Percentiles rank a stretch among this genome's conserved stretches.
phyloP scores from a whole-genome alignment of 2,888 invertebrate genomes.

The Cheilosia pagana region DNA sequence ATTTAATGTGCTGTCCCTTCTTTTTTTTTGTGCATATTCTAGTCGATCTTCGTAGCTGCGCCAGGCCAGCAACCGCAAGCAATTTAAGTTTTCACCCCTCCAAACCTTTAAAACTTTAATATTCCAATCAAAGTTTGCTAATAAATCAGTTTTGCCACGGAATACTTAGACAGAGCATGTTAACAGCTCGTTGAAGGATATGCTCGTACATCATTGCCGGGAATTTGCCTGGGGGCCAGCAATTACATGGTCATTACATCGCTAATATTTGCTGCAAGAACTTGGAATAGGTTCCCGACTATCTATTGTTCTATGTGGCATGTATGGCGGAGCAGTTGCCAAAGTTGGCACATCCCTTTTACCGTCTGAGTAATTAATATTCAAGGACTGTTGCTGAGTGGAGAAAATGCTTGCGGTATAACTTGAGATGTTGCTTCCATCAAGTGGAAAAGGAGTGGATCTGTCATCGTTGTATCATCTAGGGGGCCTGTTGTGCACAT shows the following conservation, averaged over 20 bases:
- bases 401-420: slow-evolving; percentile 18
- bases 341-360: slow-evolving; percentile 1
- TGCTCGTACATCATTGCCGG: slow-evolving; percentile 49
- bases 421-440: slow-evolving; percentile 7
- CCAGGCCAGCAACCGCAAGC: background rate
- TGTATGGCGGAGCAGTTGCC: slow-evolving; percentile 25
- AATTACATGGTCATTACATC: slow-evolving; percentile 71
- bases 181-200: slow-evolving; percentile 44
- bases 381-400: slow-evolving; percentile 33
- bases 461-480: background rate
- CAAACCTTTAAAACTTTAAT: slow-evolving; percentile 57
- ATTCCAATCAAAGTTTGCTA: slow-evolving; percentile 63
- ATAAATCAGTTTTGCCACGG: slow-evolving; percentile 56
- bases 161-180: slow-evolving; percentile 20
- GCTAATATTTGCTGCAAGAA: slow-evolving; percentile 53
- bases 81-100: slow-evolving; percentile 46
- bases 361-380: slow-evolving; percentile 61
- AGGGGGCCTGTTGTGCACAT: background rate
- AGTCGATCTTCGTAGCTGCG: background rate
- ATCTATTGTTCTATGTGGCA: slow-evolving; percentile 52
- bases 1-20: slow-evolving; percentile 5
- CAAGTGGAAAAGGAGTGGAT: background rate
- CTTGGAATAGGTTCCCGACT: slow-evolving; percentile 26
- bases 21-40: background rate
- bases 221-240: slow-evolving; percentile 48